These are phyloP conservation scores for Galagoides demidoff DNA, from an alignment of 2,797 vertebrate species.

Conservation along the genomic window DNA sequence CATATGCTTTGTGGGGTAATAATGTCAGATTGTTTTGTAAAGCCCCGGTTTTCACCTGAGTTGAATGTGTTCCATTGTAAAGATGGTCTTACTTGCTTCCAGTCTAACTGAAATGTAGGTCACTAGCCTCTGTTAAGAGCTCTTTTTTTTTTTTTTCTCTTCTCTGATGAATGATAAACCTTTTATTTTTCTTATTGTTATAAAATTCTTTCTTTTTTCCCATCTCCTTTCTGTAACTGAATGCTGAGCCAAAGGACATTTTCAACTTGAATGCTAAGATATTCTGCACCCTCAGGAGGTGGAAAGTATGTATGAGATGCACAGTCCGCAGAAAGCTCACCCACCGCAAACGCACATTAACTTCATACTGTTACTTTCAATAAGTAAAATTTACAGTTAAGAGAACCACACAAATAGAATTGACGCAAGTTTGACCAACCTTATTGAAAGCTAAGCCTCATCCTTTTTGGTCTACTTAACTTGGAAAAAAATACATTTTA, in stretches of 20 bases:
- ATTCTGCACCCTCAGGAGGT: background rate
- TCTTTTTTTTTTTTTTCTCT: background rate
- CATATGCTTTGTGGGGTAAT: background rate
- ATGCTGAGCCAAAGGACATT: constrained; percentile 19
- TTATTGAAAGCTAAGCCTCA: constrained; percentile 59
- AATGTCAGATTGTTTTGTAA: background rate
- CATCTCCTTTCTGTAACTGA: constrained; percentile 53
- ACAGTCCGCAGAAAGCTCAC: constrained; percentile 26
- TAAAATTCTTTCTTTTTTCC: background rate
- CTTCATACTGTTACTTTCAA: constrained; percentile 73
- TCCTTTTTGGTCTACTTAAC: constrained; percentile 53
- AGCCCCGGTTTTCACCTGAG: background rate
- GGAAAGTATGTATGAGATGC: background rate
- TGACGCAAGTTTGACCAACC: constrained; percentile 64
- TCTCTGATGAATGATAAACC: constrained; percentile 38
- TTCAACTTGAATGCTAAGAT: background rate
- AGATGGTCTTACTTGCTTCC: background rate
- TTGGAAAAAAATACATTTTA: background rate
- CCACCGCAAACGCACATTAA: constrained; percentile 52
- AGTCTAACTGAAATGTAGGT: background rate
- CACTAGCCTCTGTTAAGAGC: fast-evolving
- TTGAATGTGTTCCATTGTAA: background rate
- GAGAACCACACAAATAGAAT: constrained; percentile 76
- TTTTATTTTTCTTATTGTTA: background rate
- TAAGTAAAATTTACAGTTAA: constrained; percentile 53